Evolutionary conservation across 2,113 vertebrate species (phyloP), one percentile per base, ranked within the genome.

Genomic region (Muscicapa adusta): DNA sequence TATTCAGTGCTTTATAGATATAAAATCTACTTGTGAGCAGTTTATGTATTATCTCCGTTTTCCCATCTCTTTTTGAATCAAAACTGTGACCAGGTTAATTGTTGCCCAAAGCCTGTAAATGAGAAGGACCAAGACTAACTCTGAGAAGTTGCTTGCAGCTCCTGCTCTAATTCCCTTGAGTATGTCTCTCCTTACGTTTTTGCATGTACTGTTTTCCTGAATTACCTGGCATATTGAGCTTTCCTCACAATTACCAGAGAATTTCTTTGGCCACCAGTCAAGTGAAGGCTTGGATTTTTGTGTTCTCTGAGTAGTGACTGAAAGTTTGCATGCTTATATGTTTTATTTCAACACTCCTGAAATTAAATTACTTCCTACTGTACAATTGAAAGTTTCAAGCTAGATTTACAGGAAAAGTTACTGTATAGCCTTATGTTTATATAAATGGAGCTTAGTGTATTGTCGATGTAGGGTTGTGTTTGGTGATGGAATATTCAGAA

Each of bases 141-240:
- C 67, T 89, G 84, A 85, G 80, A 89, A 95, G 66, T 48, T 89
- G 50, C 70, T 87, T 95, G 54, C 75, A 85, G 63, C 65, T 92
- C 48, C 57, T 70, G 29, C 87, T 88, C 62, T 84, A 86, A 89
- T 86, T 31, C 36, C 33, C 29, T 85, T 60, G 71, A 80, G 18
- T 90, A 75, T 58, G 62, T 79, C 25, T 66, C 34, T 92, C 26
- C 50, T 94, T 89, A 34, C 16, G 9, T 88, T 94, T 88, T 88
- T 85, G 68, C 31, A 14, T 63, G 51, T 89, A 54, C 42, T 66
- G 16, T 92, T 89, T 42, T 80, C n/a, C 14, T 65, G 63, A 85
- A 88, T 68, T 85, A 43, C 26, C 29, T 91, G 73, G 7, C 25
- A 11, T 66, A 24, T 83, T 84, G 61, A 85, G 17, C 40, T 79